Base-by-base conservation (phyloP, 2,888 invertebrate species). In the Macrophya alboannulata region DNA sequence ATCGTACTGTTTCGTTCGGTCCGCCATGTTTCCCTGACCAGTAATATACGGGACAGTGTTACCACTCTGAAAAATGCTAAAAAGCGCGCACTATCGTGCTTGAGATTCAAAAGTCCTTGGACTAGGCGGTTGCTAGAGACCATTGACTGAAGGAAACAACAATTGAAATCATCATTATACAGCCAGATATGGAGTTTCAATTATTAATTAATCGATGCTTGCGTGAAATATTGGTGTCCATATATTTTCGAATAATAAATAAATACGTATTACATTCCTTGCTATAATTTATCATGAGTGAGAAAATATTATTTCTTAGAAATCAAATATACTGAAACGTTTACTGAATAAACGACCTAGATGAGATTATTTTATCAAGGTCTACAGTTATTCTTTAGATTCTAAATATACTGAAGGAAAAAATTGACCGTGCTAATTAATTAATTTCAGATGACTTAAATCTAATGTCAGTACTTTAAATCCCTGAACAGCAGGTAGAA, bases 1-100 rank as follows among this genome's bases (percentile, higher is more conserved):
- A 91, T 96, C 96, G 91, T 94, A 96, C 84, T 93, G 93, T 72
- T 94, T 87, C 48, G 40, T 21, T 4, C 84, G 87, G 17, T 90
- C 89, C 48, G 93, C 91, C 94, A 94, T 94, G 87, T 92, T 94
- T 87, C 62, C 43, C 74, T 12, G 21, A 84, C 51, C 21, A 84
- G 71, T 40, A 62, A n/a, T 25, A n/a, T 43, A 17, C 15, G 10
- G 43, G 55, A n/a, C 40, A 83, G 15, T 83, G 68, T 48, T 68
- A 48, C 68, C 83, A 83, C 43, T 43, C 43, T 40, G 21, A 17
- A 21, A 43, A 81, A 59, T 17, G 3, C 43, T 43, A n/a, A 45
- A 37, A 31, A 37, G 37, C 68, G 72, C 45, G 72, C 45, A 31
- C 45, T 45, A 74, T 40, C 72, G 72, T 31, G 72, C 12, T 21